phyloP scores from a whole-genome alignment of 2,797 vertebrate genomes.

The Pogoniulus pusillus region DNA sequence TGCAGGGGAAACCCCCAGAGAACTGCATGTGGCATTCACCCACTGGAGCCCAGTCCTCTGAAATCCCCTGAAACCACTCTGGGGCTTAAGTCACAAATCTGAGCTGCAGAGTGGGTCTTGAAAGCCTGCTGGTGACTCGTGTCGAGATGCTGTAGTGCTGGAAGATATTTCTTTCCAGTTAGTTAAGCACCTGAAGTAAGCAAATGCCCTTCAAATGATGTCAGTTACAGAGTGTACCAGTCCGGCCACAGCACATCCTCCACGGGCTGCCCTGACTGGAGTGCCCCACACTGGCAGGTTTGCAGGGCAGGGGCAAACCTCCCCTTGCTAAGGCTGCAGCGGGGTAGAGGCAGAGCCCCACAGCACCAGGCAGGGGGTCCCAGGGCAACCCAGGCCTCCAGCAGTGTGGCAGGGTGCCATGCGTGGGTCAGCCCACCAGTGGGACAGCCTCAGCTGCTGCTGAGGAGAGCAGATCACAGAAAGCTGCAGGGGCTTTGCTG shows the following conservation, averaged over 20 bases:
- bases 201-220: background rate
- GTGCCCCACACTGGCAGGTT: fast-evolving
- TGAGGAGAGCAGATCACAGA: background rate
- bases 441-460: fast-evolving
- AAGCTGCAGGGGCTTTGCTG: background rate
- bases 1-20: fast-evolving
- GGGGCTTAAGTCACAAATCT: background rate
- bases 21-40: background rate
- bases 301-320: background rate
- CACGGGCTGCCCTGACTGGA: fast-evolving
- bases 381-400: fast-evolving
- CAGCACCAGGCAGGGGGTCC: fast-evolving
- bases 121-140: background rate
- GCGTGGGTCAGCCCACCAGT: fast-evolving
- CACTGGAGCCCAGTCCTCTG: background rate
- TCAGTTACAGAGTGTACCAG: background rate
- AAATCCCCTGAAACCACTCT: background rate
- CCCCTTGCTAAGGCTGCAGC: background rate
- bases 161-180: background rate
- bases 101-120: background rate
- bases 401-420: background rate
- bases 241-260: fast-evolving
- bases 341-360: background rate
- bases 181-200: background rate
- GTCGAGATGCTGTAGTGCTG: background rate